Conservation (phyloP, 1,140 invertebrate genomes). For the Trichomalopsis sarcophagae region DNA sequence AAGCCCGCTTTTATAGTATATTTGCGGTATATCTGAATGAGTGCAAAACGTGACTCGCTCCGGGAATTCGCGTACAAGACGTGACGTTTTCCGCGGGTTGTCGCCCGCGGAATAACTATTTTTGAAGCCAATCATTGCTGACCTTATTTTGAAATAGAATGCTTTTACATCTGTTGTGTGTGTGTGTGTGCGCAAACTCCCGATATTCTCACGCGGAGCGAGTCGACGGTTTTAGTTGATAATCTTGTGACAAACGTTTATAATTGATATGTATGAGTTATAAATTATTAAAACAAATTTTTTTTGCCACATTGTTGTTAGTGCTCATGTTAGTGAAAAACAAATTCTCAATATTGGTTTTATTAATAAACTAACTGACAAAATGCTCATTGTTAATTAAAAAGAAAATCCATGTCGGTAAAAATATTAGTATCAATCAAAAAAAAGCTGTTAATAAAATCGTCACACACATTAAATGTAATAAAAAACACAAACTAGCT, state of each 20-base stretch:
- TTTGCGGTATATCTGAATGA: slow-evolving; percentile 6
- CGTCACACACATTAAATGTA: background rate
- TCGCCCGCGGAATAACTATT: background rate
- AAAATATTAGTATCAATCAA: background rate
- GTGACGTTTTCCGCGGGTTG: background rate
- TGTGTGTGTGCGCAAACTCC: slow-evolving; percentile 15
- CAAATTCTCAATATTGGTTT: background rate
- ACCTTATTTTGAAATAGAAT: background rate
- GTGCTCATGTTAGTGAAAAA: slow-evolving; percentile 33
- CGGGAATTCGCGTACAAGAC: slow-evolving; percentile 34
- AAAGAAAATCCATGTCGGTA: background rate
- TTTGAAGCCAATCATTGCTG: background rate
- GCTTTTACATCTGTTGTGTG: background rate
- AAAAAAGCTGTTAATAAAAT: background rate
- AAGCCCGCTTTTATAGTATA: slow-evolving; percentile 34
- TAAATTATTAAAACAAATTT: background rate
- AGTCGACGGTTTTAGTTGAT: slow-evolving; percentile 14
- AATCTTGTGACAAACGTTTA: slow-evolving; percentile 13
- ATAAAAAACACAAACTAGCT: slow-evolving; percentile 10
- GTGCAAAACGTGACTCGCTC: slow-evolving; percentile 39
- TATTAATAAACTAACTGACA: too few species aligned
- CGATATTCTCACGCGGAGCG: background rate
- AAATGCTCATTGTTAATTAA: slow-evolving; percentile 3
- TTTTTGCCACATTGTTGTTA: slow-evolving; percentile 29
- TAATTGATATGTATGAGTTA: background rate